These are phyloP conservation scores for Nothoprocta perdicaria DNA, from an alignment of 2,113 vertebrate genomes.

Conservation along the genomic window DNA sequence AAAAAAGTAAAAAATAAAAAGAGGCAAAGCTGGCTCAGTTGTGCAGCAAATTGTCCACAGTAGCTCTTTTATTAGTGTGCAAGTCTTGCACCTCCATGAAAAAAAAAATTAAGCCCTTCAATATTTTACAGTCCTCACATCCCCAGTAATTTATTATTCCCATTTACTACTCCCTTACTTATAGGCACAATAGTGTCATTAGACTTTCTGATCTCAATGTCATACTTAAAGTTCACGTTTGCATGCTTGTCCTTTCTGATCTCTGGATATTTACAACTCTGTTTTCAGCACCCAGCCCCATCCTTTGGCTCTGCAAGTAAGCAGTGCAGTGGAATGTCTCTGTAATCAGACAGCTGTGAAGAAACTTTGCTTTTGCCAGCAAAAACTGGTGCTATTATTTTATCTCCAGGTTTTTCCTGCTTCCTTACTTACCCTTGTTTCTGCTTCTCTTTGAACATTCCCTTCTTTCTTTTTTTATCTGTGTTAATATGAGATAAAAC, in stretches of 20 bases:
- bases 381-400: not conserved
- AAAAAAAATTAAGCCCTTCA: not conserved
- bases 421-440: not conserved
- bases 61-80: not conserved
- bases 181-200: not conserved
- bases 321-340: not conserved
- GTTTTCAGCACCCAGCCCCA: not conserved
- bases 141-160: not conserved
- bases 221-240: not conserved
- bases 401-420: not conserved
- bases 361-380: not conserved
- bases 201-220: not conserved
- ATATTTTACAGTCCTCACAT: not conserved
- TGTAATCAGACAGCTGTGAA: not conserved
- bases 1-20: not conserved
- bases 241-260: not conserved
- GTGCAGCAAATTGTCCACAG: not conserved
- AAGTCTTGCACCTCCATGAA: not conserved
- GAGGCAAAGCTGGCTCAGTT: slow-evolving; percentile 9
- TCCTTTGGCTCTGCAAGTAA: not conserved
- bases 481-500: not conserved
- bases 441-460: not conserved
- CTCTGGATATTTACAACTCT: not conserved
- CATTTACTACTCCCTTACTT: not conserved
- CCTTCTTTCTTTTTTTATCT: not conserved